Conservation (phyloP, 2,113 vertebrate species). For the Solea senegalensis region DNA sequence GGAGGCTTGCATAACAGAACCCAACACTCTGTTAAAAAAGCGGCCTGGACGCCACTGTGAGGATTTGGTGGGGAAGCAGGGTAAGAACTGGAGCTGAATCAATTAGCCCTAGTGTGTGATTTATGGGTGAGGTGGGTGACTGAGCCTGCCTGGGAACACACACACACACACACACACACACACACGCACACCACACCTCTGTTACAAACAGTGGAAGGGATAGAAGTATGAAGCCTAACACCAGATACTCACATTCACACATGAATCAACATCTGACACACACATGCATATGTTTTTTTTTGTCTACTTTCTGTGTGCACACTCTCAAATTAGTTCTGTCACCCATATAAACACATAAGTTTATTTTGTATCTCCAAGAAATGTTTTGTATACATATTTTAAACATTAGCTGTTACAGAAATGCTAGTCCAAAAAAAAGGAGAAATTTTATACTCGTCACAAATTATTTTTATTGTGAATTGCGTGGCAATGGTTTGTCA, state of each 20-base stretch:
- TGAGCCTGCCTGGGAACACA: slow-evolving; percentile 9
- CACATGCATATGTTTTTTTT: slow-evolving; percentile 17
- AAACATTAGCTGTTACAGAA: too few relatives aligned
- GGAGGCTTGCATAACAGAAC: slow-evolving; percentile 53
- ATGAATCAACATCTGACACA: slow-evolving; percentile 51
- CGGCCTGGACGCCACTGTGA: slow-evolving; percentile 33
- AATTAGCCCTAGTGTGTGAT: slow-evolving; percentile 60
- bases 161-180: slow-evolving; percentile 39
- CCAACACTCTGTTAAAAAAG: slow-evolving; percentile 45
- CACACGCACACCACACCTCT: slow-evolving; percentile 49
- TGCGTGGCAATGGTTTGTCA: too few relatives aligned
- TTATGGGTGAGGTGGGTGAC: slow-evolving; percentile 58
- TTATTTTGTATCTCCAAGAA: too few relatives aligned
- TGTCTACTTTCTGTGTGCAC: neutral
- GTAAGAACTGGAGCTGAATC: slow-evolving; percentile 52
- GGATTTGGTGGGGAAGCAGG: slow-evolving; percentile 36
- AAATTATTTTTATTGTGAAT: too few relatives aligned
- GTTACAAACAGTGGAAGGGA: slow-evolving; percentile 12
- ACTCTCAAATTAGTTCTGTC: neutral
- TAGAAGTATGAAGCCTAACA: slow-evolving; percentile 29
- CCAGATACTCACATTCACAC: slow-evolving; percentile 34
- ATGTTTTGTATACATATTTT: too few relatives aligned
- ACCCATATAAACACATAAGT: too few relatives aligned
- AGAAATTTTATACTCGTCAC: too few relatives aligned
- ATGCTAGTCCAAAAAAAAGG: too few relatives aligned